Evolutionary conservation across 1,140 invertebrate species (phyloP).

Genomic region (Trinorchestia longiramus): DNA sequence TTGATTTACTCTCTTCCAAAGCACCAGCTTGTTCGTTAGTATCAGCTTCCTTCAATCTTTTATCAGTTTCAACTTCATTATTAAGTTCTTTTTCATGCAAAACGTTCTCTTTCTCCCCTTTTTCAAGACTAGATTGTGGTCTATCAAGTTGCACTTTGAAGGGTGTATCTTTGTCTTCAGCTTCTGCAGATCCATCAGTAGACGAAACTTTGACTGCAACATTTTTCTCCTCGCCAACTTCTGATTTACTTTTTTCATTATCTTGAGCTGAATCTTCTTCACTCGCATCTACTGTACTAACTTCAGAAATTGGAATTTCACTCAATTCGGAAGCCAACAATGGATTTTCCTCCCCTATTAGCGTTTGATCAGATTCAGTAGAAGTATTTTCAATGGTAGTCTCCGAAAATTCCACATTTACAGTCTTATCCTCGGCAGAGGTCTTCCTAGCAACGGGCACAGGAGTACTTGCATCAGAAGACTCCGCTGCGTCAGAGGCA

Average conservation of each 20-base stretch:
- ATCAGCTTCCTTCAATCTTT: not conserved
- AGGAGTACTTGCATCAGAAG: not conserved
- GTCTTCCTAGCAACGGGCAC: not conserved
- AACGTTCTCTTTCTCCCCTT: conserved; percentile 43
- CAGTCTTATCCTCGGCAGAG: not conserved
- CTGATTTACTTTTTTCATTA: not conserved
- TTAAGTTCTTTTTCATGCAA: not conserved
- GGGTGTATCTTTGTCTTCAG: not conserved
- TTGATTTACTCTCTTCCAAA: not conserved
- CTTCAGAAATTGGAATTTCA: not conserved
- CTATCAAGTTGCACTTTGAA: not conserved
- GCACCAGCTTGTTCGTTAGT: not conserved
- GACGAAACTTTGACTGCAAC: not conserved
- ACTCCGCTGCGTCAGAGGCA: conserved; percentile 10
- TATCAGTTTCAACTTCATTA: not conserved
- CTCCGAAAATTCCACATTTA: not conserved
- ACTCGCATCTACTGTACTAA: not conserved
- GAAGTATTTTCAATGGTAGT: not conserved
- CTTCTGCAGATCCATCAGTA: not conserved
- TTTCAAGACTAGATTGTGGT: not conserved
- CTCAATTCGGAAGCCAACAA: not conserved
- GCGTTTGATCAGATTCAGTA: not conserved
- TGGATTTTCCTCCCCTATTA: not conserved
- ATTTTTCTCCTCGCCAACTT: not conserved
- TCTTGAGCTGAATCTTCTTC: not conserved